phyloP scores from a whole-genome alignment of 2,797 vertebrate species.

The Channa striata region DNA sequence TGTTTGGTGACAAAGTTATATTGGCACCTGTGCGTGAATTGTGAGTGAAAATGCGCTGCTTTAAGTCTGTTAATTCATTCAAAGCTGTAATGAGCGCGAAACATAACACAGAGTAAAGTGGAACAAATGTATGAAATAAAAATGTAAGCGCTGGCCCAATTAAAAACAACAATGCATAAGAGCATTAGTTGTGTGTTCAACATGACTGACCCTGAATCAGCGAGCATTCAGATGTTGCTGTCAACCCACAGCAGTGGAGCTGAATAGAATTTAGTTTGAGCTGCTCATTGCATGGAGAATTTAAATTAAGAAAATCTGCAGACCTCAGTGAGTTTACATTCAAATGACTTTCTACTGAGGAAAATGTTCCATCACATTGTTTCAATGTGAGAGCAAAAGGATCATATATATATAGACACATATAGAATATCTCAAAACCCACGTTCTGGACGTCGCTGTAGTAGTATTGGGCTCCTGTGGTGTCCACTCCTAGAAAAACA shows the following conservation, averaged over 20 bases:
- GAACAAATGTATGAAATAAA: conserved; percentile 25
- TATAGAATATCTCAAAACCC: neutral
- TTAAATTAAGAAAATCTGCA: neutral
- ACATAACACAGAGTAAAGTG: neutral
- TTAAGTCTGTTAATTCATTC: neutral
- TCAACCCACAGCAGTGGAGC: neutral
- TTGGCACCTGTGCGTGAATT: conserved; percentile 45
- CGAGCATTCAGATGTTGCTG: neutral
- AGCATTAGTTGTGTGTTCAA: neutral
- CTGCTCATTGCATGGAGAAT: neutral
- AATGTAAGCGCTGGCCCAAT: conserved; percentile 19
- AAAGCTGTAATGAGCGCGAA: conserved; percentile 6
- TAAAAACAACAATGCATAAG: conserved; percentile 9
- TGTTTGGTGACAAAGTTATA: conserved; percentile 34
- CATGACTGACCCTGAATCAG: neutral
- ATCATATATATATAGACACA: neutral
- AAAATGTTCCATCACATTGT: neutral
- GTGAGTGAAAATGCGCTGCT: conserved; percentile 10
- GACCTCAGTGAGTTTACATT: neutral
- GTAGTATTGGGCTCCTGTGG: too few relatives aligned
- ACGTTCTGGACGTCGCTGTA: too few relatives aligned
- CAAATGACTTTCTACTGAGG: neutral
- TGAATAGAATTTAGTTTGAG: neutral
- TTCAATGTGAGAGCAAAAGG: neutral
- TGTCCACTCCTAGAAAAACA: too few relatives aligned